A percentile compares a stretch with the other conserved stretches of the same genome.
phyloP scores from a whole-genome alignment of 2,888 invertebrate species.

The Eupeodes luniger region DNA sequence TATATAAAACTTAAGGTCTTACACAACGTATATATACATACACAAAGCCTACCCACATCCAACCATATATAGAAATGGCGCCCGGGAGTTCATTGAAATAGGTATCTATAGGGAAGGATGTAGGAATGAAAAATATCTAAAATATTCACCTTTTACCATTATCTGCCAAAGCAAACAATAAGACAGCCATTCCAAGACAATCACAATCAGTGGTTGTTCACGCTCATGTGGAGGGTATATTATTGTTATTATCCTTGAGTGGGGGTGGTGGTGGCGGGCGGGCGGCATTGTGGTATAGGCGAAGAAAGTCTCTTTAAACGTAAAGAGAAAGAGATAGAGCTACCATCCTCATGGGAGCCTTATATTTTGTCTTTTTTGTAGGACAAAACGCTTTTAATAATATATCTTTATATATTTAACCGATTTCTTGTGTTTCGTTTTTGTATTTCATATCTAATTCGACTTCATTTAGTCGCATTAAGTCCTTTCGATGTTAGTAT shows the following conservation, averaged over 20 bases:
- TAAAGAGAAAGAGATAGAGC: not conserved
- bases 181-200: constrained; percentile 64
- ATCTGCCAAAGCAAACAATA: constrained; percentile 60
- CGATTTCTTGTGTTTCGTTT: constrained; percentile 32
- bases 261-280: too few relatives aligned
- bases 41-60: not conserved
- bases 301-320: constrained; percentile 27
- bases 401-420: constrained; percentile 19
- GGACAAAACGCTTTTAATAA: constrained; percentile 11
- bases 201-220: constrained; percentile 74
- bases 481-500: constrained; percentile 35
- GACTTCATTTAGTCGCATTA: constrained; percentile 41
- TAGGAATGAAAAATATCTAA: constrained; percentile 57
- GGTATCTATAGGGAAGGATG: not conserved
- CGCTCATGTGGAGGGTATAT: constrained; percentile 72
- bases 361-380: not conserved
- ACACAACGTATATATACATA: constrained; percentile 33
- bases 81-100: constrained; percentile 45
- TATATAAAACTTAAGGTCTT: constrained; percentile 38
- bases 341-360: constrained; percentile 53
- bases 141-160: constrained; percentile 68
- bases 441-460: constrained; percentile 58
- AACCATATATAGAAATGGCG: constrained; percentile 1
- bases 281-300: not conserved
- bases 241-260: constrained; percentile 56